Base-by-base conservation (phyloP, 2,113 vertebrate genomes). In the Anseranas semipalmata region DNA sequence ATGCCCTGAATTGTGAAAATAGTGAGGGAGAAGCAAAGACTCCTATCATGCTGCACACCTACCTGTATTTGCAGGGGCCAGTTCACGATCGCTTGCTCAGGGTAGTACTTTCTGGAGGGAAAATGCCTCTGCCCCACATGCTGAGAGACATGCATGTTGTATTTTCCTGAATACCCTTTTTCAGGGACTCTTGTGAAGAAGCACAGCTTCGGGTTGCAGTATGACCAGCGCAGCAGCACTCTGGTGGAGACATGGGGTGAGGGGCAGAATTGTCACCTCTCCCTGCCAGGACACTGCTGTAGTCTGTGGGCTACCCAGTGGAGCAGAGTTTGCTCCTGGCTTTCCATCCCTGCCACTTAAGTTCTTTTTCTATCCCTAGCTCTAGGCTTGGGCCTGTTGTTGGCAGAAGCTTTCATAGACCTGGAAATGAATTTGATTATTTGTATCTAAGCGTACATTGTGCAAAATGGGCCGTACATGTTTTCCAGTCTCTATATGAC, bases 201-300 rank as follows among this genome's bases (percentile, higher is more conserved):
- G 58, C 15, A 18, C 56, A 67, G 52, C 56, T 43, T 17, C 0
- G 0, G 33, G 27, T n/a, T 76, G 83, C 30, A 37, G 35, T 3
- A 0, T 15, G 32, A 63, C 28, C 32, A 10, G 32, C 46, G 63
- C 43, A 52, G 27, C 37, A 48, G 62, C 21, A 9, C 14, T 1
- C 0, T 25, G 28, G 28, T 60, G 39, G 24, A 59, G 48, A 32
- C 3, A 0, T 17, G 14, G 3, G 68, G 9, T 27, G 19, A 25
- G 30, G 50, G 58, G 8, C 22, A 37, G 52, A 67, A 43, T 27
- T 55, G 58, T 19, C 53, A 4, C 39, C 25, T 7, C 15, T 7
- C 20, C 4, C 48, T 86, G 32, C 72, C 67, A 53, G 60, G 75
- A 68, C 52, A 27, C 11, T 46, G 35, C 39, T 55, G 25, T 21